phyloP scores from a whole-genome alignment of 2,797 vertebrate species.

The Uromys caudimaculatus region DNA sequence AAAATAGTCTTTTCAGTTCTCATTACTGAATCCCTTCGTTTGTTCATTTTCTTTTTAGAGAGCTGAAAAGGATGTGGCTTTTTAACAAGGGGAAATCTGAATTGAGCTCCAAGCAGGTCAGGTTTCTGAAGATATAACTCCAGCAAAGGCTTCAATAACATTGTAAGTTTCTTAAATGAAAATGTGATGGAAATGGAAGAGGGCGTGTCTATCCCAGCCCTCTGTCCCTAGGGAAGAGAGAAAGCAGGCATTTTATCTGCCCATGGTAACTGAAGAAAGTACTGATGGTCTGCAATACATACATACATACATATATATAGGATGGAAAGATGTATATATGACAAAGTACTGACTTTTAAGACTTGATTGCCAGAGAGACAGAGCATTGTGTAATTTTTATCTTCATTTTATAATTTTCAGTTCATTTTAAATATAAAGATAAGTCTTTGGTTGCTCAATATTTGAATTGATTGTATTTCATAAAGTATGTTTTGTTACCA shows the following conservation, averaged over 20 bases:
- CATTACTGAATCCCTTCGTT: constrained; percentile 31
- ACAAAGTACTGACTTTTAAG: not conserved
- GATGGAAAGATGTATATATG: not conserved
- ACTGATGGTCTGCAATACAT: not conserved
- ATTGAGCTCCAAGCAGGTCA: constrained; percentile 4
- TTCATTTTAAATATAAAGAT: constrained; percentile 8
- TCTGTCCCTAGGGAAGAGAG: not conserved
- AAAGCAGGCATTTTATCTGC: not conserved
- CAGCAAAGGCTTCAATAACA: not conserved
- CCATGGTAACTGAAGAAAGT: not conserved
- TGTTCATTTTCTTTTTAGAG: constrained; percentile 52
- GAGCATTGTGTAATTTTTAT: not conserved
- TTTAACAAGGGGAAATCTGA: constrained; percentile 32
- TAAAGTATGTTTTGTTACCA: not conserved
- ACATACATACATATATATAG: not conserved
- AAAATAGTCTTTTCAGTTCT: constrained; percentile 58
- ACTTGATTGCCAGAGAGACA: not conserved
- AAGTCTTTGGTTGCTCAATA: not conserved
- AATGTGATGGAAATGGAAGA: not conserved
- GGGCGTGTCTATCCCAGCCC: not conserved
- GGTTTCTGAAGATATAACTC: constrained; percentile 38
- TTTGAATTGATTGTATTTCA: not conserved
- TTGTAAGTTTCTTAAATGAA: constrained; percentile 26
- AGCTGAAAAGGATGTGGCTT: constrained; percentile 52
- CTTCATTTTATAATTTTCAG: not conserved